Percentiles rank a stretch among this genome's conserved stretches.
These are phyloP conservation scores for Sebastiscus albofasciatus DNA, from an alignment of 2,797 vertebrate genomes.

Conservation along the genomic window DNA sequence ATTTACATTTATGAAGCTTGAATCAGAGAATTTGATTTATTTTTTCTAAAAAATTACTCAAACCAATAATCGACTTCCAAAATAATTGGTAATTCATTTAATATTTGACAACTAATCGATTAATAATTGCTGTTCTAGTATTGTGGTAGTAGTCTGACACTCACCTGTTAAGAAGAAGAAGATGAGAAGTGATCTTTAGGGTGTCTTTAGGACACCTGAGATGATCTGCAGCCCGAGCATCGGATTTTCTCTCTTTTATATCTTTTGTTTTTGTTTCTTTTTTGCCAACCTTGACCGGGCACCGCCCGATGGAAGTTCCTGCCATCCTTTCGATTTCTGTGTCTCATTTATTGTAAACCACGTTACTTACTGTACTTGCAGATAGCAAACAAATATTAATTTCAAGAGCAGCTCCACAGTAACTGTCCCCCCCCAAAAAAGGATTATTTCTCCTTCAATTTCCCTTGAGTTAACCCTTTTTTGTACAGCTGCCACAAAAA, in stretches of 20 bases:
- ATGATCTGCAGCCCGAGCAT: fast-evolving
- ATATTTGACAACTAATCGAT: no score
- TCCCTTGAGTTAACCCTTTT: not conserved
- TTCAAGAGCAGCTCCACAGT: not conserved
- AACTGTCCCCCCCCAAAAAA: not conserved
- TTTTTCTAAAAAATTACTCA: no score
- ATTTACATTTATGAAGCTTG: no score
- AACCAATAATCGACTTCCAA: no score
- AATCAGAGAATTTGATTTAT: no score
- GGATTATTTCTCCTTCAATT: not conserved
- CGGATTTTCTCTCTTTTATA: not conserved
- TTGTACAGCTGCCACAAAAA: not conserved
- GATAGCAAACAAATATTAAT: no score
- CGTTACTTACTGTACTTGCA: not conserved
- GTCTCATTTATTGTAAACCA: not conserved
- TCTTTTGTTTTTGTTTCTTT: not conserved
- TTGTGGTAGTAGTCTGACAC: not conserved
- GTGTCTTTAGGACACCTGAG: fast-evolving
- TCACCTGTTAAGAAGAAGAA: not conserved
- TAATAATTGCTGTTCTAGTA: no score
- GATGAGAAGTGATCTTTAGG: not conserved
- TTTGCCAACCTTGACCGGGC: fast-evolving
- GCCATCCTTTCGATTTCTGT: not conserved
- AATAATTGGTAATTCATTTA: no score
- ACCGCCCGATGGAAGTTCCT: not conserved